phyloP scores from a whole-genome alignment of 1,140 invertebrate genomes.

The Zelostemma sp. region DNA sequence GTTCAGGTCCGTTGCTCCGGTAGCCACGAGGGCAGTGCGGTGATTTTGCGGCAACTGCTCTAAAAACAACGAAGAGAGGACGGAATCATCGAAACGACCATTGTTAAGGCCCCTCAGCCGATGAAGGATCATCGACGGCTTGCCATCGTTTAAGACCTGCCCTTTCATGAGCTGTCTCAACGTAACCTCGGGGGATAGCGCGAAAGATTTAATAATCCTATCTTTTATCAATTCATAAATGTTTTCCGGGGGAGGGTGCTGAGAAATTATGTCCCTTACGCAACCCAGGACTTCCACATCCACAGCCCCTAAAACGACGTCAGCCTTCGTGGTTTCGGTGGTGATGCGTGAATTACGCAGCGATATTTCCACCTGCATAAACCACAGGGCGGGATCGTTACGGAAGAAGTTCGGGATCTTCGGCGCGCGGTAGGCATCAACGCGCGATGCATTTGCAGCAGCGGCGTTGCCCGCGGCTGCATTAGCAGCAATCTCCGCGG shows the following conservation, averaged over 20 bases:
- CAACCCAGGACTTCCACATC: background rate
- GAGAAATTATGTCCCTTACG: background rate
- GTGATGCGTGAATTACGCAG: background rate
- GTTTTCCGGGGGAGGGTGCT: background rate
- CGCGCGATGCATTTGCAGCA: no score
- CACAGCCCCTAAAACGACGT: background rate
- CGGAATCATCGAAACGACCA: background rate
- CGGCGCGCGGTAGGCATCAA: no score
- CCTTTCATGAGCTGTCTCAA: constrained; percentile 2
- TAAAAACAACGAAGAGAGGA: constrained; percentile 3
- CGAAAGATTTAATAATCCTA: background rate
- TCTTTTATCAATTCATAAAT: background rate
- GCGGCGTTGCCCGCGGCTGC: no score
- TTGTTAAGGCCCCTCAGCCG: background rate
- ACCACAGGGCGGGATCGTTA: background rate
- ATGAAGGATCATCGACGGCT: constrained; percentile 1
- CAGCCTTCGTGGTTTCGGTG: background rate
- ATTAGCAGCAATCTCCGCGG: no score
- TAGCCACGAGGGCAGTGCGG: background rate
- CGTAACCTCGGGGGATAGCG: background rate
- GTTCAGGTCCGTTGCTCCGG: background rate
- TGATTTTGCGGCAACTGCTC: background rate
- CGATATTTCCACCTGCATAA: background rate
- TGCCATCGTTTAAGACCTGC: background rate
- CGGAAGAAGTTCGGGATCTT: background rate